Conservation (phyloP, 2,113 vertebrate species). For the Anoplopoma fimbria region DNA sequence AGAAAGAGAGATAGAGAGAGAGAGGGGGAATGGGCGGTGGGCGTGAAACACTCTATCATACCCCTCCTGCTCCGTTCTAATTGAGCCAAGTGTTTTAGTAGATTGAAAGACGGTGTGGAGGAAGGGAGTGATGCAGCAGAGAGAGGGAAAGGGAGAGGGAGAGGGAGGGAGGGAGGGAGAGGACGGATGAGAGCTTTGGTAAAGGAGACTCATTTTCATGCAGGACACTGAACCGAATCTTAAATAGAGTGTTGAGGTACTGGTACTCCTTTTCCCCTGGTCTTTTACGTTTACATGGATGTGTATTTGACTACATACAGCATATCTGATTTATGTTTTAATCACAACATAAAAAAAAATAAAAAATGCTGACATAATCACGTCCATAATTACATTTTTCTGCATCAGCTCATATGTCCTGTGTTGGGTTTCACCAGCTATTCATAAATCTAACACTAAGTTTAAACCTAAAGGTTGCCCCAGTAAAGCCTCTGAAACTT, state of each 20-base stretch:
- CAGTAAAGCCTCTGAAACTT: background rate
- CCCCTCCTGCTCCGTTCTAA: conserved; percentile 73
- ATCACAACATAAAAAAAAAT: background rate
- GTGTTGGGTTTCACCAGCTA: background rate
- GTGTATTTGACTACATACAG: background rate
- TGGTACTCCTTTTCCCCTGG: background rate
- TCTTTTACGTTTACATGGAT: background rate
- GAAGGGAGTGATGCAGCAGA: conserved; percentile 58
- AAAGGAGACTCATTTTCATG: conserved; percentile 48
- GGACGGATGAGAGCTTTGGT: conserved; percentile 16
- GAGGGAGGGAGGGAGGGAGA: background rate
- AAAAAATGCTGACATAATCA: background rate
- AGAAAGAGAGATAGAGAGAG: conserved; percentile 2
- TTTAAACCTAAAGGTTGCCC: too few species aligned
- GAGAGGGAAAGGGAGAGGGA: conserved; percentile 13
- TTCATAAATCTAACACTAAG: background rate
- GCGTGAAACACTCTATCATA: conserved; percentile 74
- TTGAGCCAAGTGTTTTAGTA: conserved; percentile 82
- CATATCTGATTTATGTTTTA: background rate
- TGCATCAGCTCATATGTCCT: background rate
- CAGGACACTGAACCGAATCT: conserved; percentile 22
- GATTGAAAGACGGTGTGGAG: conserved; percentile 76
- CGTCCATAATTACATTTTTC: conserved; percentile 12
- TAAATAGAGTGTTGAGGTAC: background rate
- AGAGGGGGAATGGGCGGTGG: conserved; percentile 40